phyloP scores from a whole-genome alignment of 2,113 vertebrate species.

The Erythrocercus mccallii region DNA sequence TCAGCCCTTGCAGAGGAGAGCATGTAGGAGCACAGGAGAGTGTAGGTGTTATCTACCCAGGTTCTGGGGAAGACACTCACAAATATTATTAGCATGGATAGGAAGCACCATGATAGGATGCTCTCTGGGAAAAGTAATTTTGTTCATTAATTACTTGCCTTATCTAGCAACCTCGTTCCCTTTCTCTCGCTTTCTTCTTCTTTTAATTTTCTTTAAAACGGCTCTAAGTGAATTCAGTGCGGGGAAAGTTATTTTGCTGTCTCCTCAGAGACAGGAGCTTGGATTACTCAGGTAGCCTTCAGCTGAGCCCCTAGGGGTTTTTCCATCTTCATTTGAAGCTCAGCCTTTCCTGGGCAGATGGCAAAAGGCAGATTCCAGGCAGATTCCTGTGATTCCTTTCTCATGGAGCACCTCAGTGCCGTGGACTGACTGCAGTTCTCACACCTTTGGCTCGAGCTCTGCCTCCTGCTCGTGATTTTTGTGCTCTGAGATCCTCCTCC shows the following conservation, averaged over 20 bases:
- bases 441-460: not conserved
- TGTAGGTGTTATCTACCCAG: slow-evolving; percentile 26
- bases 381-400: not conserved
- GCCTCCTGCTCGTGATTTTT: not conserved
- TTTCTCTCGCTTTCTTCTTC: not conserved
- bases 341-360: not conserved
- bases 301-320: not conserved
- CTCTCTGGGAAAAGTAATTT: slow-evolving; percentile 53
- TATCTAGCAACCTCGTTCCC: slow-evolving; percentile 40
- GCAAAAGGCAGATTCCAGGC: not conserved
- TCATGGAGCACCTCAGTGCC: not conserved
- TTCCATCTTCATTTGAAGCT: not conserved
- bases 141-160: slow-evolving; percentile 65
- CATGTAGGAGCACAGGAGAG: not conserved
- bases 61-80: slow-evolving; percentile 48
- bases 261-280: not conserved
- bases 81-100: slow-evolving; percentile 53
- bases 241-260: not conserved
- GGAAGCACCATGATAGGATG: slow-evolving; percentile 48
- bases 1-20: slow-evolving; percentile 16
- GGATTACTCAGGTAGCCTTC: slow-evolving; percentile 30
- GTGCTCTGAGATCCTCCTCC: not conserved
- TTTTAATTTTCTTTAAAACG: slow-evolving; percentile 41
- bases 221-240: not conserved
- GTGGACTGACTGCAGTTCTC: not conserved